Conservation (phyloP, 2,888 invertebrate genomes). For the Heliconius erato region DNA sequence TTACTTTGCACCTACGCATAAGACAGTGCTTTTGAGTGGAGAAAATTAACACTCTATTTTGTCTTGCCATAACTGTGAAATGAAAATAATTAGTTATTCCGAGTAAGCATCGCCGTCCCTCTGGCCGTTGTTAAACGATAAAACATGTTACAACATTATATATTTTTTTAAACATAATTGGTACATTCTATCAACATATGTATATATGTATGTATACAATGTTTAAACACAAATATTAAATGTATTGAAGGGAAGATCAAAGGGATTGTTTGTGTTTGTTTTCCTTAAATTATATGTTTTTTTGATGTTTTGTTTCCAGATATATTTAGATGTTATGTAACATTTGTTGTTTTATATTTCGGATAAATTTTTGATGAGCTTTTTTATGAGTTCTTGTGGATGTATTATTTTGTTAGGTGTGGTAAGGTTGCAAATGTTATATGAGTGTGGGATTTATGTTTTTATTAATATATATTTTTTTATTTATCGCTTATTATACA, state of each 20-base stretch:
- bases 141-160: neutral
- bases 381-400: no score
- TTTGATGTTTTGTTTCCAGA: neutral
- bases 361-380: neutral
- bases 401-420: neutral
- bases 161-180: neutral
- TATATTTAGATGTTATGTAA: neutral
- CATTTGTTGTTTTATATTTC: neutral
- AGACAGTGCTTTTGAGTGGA: no score
- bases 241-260: conserved; percentile 8
- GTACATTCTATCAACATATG: neutral
- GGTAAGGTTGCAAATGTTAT: neutral
- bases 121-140: neutral
- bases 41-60: no score
- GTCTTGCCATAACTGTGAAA: no score
- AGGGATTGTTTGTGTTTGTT: neutral
- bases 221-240: conserved; percentile 7
- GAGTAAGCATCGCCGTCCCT: neutral
- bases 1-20: no score
- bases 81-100: no score
- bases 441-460: neutral
- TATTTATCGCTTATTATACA: neutral
- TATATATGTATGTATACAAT: neutral
- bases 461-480: neutral
- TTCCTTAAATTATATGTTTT: neutral